These are phyloP conservation scores for Leptonema lineaticorne DNA, from an alignment of 1,140 invertebrate species.

Conservation along the genomic window DNA sequence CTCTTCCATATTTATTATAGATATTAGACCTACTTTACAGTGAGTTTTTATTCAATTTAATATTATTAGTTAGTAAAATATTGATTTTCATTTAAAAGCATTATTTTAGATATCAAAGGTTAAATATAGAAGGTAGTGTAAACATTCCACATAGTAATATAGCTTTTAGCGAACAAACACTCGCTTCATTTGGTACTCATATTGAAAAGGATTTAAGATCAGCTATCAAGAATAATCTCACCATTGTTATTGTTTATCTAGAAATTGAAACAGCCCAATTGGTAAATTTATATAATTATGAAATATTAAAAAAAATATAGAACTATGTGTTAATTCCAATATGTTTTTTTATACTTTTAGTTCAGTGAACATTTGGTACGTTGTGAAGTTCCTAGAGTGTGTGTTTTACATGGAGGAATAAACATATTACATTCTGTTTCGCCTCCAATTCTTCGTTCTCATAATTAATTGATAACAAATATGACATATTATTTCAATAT, in stretches of 20 bases:
- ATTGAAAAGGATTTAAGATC: slow-evolving; percentile 58
- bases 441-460: slow-evolving; percentile 59
- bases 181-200: slow-evolving; percentile 65
- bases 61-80: not conserved
- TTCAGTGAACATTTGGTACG: slow-evolving; percentile 72
- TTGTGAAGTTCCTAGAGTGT: slow-evolving; percentile 66
- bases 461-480: too few species aligned
- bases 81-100: slow-evolving; percentile 9
- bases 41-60: slow-evolving; percentile 43
- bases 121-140: slow-evolving; percentile 74
- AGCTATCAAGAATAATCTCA: slow-evolving; percentile 54
- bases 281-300: slow-evolving; percentile 54
- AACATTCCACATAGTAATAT: slow-evolving; percentile 84
- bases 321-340: too few species aligned
- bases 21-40: slow-evolving; percentile 61
- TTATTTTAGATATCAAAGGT: slow-evolving; percentile 67
- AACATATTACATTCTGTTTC: slow-evolving; percentile 63
- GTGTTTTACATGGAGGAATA: slow-evolving; percentile 73
- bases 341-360: slow-evolving; percentile 52
- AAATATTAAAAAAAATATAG: not conserved
- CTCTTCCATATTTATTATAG: slow-evolving; percentile 65
- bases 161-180: slow-evolving; percentile 63
- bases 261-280: slow-evolving; percentile 72
- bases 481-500: too few species aligned
- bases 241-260: slow-evolving; percentile 78